Evolutionary conservation across 2,888 invertebrate species (phyloP).

Genomic region (Leptinotarsa peninsularis): DNA sequence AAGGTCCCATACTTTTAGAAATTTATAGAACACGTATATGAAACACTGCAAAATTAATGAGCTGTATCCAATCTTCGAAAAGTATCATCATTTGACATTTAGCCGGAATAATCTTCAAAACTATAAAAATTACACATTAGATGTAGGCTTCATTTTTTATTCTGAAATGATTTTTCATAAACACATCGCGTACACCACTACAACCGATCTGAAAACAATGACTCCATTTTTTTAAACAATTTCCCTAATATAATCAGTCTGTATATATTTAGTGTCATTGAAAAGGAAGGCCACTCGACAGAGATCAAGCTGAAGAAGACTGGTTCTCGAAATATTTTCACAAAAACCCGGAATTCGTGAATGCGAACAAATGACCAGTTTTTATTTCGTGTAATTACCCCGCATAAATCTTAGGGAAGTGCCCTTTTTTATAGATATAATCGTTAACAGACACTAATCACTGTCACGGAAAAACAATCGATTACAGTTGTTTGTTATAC

Average conservation of each 20-base stretch:
- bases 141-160: too few relatives aligned
- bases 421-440: conserved; percentile 25
- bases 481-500: conserved; percentile 2
- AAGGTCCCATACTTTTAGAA: too few relatives aligned
- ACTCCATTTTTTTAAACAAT: not conserved
- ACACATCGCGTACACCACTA: not conserved
- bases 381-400: conserved; percentile 25
- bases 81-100: too few relatives aligned
- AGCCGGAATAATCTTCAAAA: too few relatives aligned
- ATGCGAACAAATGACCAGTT: not conserved
- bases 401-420: conserved; percentile 33
- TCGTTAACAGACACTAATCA: not conserved
- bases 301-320: not conserved
- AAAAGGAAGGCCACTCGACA: not conserved
- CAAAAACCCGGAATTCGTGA: conserved; percentile 1
- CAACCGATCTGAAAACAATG: not conserved
- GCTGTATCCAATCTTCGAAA: too few relatives aligned
- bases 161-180: too few relatives aligned
- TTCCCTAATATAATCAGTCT: not conserved
- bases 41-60: too few relatives aligned
- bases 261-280: not conserved
- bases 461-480: not conserved
- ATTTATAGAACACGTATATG: too few relatives aligned
- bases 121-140: too few relatives aligned
- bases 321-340: conserved; percentile 9